Base-by-base conservation (phyloP, 2,888 invertebrate species). In the Trichopria drosophilae region DNA sequence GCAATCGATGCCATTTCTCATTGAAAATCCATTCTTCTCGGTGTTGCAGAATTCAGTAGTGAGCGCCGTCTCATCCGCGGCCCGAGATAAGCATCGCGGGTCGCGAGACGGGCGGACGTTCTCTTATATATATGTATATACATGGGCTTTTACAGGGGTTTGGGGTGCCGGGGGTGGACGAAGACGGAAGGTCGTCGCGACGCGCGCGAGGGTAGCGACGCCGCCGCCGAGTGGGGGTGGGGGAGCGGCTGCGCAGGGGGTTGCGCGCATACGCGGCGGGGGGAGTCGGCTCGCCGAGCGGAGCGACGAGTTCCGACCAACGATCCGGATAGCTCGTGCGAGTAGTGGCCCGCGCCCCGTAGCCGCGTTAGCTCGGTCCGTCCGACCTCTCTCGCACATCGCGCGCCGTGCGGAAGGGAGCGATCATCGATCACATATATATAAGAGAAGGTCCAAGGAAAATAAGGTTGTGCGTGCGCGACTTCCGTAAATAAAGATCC, bases 271-370 rank as follows among this genome's bases (percentile, higher is more conserved):
- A 22, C 18, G 7, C 26, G 40, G 40, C 16, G 22, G 39, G 37
- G 53, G 49, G 55, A 46, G 46, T 18, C n/a, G 23, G 47, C 42
- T 28, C 54, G 51, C 36, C 40, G 51, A 19, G 32, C 45, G 51
- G n/a, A n/a, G n/a, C 64, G 62, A 63, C 63, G 65, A 71, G 70
- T 71, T 72, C 71, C 67, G 66, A 69, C 69, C 66, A 71, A 72
- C 74, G 73, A 73, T 74, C 73, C 71, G 72, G 74, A 73, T 65
- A 67, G 69, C 68, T 67, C 69, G 71, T 73, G 68, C 64, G 70
- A 67, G 66, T 68, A 72, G 72, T 73, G 72, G 70, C 65, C 72
- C 69, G 71, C 72, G 72, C 72, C 72, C 72, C 71, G 67, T 61
- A 69, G 67, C 59, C 67, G 70, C 69, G 68, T 64, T 63, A 71